Evolutionary conservation across 2,113 vertebrate genomes (phyloP), one percentile per base, ranked within the genome.

Genomic region (Hepsetus odoe): DNA sequence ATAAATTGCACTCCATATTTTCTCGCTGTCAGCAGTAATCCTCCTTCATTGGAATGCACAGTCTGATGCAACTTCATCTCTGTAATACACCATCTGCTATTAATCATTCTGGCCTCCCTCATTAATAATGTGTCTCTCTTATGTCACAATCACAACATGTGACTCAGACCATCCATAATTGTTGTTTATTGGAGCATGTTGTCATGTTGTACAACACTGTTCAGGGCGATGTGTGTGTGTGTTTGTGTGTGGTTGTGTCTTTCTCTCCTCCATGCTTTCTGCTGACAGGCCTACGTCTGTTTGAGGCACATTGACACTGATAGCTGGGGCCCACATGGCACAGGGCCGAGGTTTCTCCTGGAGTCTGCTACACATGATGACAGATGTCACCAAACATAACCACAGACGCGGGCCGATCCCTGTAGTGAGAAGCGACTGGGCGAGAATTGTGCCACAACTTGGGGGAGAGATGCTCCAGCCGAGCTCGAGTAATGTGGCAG

Each of bases 331-430:
- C 86, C 85, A 76, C 67, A 30, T 76, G 79, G 82, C 81, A 71
- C 74, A 76, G 72, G 49, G 70, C 86, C 79, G 22, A 80, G 85
- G 82, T 86, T 84, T 88, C 89, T 89, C 82, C 79, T 85, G 72
- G 80, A 78, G 82, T 83, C 72, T 46, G 56, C 86, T 86, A 87
- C 86, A 85, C 82, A 76, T 88, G 85, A 85, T 88, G 89, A 92
- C 90, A 91, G 86, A 91, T 91, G 90, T 89, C 88, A 87, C 66
- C 46, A 35, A 77, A 75, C 83, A 85, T 86, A 80, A 82, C 82
- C 71, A 82, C 76, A 85, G 83, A 84, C 86, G 85, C 77, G 44
- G 78, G 76, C 64, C 79, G 76, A 88, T 85, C 85, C 88, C 86
- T 82, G 81, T 61, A 73, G 89, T 77, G 80, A 12, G 49, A 68